Conservation (phyloP, 2,888 invertebrate species). For the Acleris cristana region DNA sequence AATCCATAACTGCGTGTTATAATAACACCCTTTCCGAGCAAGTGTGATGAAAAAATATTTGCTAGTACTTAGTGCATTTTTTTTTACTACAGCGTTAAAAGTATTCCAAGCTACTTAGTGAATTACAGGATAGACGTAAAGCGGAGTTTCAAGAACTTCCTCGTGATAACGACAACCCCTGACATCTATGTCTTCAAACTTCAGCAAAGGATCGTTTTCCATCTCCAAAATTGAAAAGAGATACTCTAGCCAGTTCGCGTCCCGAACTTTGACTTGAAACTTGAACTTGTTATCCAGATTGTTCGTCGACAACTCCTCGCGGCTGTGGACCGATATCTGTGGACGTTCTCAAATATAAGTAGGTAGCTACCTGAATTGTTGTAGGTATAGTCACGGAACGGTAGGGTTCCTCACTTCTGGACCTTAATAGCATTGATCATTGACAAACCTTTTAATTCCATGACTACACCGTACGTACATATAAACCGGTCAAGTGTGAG, state of each 20-base stretch:
- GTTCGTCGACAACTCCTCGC: constrained; percentile 65
- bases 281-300: constrained; percentile 53
- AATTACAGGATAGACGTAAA: constrained; percentile 62
- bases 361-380: not conserved
- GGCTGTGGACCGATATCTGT: constrained; percentile 64
- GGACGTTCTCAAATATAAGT: constrained; percentile 16
- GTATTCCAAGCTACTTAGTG: not conserved
- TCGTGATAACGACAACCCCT: constrained; percentile 84
- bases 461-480: too few relatives aligned
- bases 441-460: too few relatives aligned
- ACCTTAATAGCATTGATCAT: too few relatives aligned
- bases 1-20: too few relatives aligned
- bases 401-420: too few relatives aligned
- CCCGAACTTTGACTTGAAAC: constrained; percentile 46
- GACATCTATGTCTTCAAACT: constrained; percentile 67
- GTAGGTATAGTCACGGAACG: too few relatives aligned
- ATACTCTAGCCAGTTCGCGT: constrained; percentile 48
- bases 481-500: too few relatives aligned
- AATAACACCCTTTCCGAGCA: too few relatives aligned
- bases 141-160: constrained; percentile 66
- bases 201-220: constrained; percentile 64
- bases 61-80: too few relatives aligned
- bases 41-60: too few relatives aligned
- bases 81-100: too few relatives aligned
- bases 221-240: constrained; percentile 68